Percentiles rank a stretch among this genome's conserved stretches.
Evolutionary conservation across 1,140 invertebrate species (phyloP).

Genomic region (Oncopeltus fasciatus): DNA sequence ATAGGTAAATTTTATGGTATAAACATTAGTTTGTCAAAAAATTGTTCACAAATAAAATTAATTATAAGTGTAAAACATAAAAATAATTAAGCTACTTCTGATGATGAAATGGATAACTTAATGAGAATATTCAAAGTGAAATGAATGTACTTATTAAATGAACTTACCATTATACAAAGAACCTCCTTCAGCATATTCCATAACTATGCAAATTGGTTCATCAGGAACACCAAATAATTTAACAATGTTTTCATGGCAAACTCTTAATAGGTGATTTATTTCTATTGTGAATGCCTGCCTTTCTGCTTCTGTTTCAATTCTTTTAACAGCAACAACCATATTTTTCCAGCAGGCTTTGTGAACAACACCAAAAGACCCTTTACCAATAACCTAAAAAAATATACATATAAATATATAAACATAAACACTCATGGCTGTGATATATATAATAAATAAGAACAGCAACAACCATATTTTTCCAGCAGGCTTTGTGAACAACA

Average conservation of each 20-base stretch:
- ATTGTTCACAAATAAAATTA: too few relatives aligned
- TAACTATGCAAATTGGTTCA: constrained; percentile 56
- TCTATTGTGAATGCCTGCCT: constrained; percentile 68
- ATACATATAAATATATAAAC: constrained; percentile 66
- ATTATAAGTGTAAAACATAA: too few relatives aligned
- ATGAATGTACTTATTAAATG: neutral
- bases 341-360: constrained; percentile 75
- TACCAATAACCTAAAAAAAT: constrained; percentile 61
- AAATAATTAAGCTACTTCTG: neutral
- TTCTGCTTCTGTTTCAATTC: constrained; percentile 79
- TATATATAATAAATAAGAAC: too few relatives aligned
- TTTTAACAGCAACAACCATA: constrained; percentile 79
- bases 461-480: constrained; percentile 73
- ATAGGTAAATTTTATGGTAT: too few relatives aligned
- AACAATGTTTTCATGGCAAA: constrained; percentile 88
- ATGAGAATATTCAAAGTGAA: neutral
- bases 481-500: constrained; percentile 77
- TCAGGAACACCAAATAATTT: constrained; percentile 81
- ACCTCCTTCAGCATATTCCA: constrained; percentile 96
- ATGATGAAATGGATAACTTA: neutral
- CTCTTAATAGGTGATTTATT: constrained; percentile 74
- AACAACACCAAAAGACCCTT: constrained; percentile 93
- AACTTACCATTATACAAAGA: constrained; percentile 77
- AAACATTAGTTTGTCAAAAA: too few relatives aligned
- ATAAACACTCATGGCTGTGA: too few relatives aligned